A percentile compares a stretch with the other conserved stretches of the same genome.
Evolutionary conservation across 2,888 invertebrate genomes (phyloP).

Genomic region (Mesochorus sp.): DNA sequence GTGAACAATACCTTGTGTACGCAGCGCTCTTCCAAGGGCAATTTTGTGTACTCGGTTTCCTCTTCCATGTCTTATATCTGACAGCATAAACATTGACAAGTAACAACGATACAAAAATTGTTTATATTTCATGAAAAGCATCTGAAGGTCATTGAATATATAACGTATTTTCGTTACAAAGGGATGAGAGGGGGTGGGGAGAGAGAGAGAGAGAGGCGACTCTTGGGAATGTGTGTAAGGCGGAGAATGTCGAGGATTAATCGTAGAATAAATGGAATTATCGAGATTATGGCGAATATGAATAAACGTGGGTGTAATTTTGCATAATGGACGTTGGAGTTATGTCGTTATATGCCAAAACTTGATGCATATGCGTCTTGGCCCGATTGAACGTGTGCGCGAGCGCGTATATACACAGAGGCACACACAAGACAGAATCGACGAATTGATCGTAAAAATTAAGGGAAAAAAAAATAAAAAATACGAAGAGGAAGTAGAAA

Average conservation of each 20-base stretch:
- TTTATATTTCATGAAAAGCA: too few species aligned
- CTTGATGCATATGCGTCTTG: slow-evolving; percentile 23
- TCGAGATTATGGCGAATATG: slow-evolving; percentile 1
- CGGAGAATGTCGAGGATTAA: background rate
- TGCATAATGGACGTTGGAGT: slow-evolving; percentile 35
- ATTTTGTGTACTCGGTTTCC: slow-evolving; percentile 93
- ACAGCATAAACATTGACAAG: background rate
- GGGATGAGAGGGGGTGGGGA: background rate
- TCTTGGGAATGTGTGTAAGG: background rate
- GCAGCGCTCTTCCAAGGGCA: slow-evolving; percentile 94
- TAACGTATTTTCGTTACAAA: background rate
- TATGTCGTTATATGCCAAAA: background rate
- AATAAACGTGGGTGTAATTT: slow-evolving; percentile 43
- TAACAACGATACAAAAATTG: too few species aligned
- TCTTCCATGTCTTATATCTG: slow-evolving; percentile 87
- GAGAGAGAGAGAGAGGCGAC: background rate
- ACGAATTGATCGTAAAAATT: slow-evolving; percentile 21
- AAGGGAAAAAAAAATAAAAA: background rate
- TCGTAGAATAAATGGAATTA: slow-evolving; percentile 20
- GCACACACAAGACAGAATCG: slow-evolving; percentile 12
- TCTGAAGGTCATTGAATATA: too few species aligned
- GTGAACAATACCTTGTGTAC: slow-evolving; percentile 89
- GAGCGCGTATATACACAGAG: slow-evolving; percentile 28
- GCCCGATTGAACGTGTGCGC: slow-evolving; percentile 21
- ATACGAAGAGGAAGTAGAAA: background rate